Evolutionary conservation across 2,888 invertebrate species (phyloP).

Genomic region (Julus scanicus): DNA sequence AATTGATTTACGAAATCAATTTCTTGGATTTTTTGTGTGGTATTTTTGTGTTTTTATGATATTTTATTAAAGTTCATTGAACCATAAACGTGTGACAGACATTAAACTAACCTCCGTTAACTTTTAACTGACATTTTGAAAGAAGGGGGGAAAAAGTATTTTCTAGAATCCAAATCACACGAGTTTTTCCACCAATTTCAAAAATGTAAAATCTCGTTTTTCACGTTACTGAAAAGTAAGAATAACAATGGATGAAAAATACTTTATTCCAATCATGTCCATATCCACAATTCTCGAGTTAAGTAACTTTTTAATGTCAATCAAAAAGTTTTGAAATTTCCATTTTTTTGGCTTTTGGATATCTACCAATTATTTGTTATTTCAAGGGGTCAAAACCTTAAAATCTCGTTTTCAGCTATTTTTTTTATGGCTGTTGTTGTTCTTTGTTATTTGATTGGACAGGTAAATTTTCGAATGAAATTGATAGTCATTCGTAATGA

Average conservation of each 20-base stretch:
- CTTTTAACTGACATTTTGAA: not conserved
- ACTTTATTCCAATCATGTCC: not conserved
- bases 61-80: not conserved
- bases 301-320: not conserved
- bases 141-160: not conserved
- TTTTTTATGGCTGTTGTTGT: not conserved
- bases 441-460: not conserved
- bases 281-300: not conserved
- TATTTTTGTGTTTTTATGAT: not conserved
- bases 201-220: not conserved
- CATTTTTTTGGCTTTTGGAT: not conserved
- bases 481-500: conserved; percentile 33
- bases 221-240: not conserved
- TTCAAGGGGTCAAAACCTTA: not conserved
- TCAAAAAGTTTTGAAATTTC: not conserved
- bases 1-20: not conserved
- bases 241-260: not conserved
- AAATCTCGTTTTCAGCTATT: not conserved
- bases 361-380: conserved; percentile 25
- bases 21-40: not conserved
- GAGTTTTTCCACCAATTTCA: not conserved
- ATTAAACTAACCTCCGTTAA: not conserved
- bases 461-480: conserved; percentile 15
- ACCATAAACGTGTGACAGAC: not conserved
- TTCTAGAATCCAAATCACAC: not conserved